A percentile compares a stretch with the other conserved stretches of the same genome.
phyloP scores from a whole-genome alignment of 2,888 invertebrate genomes.

The Drosophila affinis region DNA sequence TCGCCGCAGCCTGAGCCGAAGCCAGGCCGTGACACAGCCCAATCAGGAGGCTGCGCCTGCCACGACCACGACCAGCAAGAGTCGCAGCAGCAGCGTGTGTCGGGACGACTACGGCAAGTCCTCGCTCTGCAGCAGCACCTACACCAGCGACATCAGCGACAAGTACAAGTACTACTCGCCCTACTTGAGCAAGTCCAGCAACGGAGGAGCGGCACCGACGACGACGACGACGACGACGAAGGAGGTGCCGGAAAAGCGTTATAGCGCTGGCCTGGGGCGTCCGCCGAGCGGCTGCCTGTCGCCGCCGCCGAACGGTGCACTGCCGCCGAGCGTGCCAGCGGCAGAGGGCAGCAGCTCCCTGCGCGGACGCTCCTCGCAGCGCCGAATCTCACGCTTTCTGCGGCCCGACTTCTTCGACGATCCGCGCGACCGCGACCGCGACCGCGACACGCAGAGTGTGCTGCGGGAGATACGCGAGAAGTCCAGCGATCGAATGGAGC shows the following conservation, averaged over 20 bases:
- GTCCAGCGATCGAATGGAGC: conserved; percentile 83
- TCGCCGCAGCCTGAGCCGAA: conserved; percentile 67
- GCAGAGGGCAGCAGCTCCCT: conserved; percentile 69
- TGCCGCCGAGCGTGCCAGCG: conserved; percentile 21
- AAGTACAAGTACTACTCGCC: conserved; percentile 83
- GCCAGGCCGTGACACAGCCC: conserved; percentile 46
- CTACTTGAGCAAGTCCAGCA: conserved; percentile 76
- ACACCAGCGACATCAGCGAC: conserved; percentile 81
- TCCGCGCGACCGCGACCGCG: conserved; percentile 87
- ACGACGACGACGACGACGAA: conserved; percentile 33
- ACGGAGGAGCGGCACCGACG: conserved; percentile 30
- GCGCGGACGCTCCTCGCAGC: conserved; percentile 84
- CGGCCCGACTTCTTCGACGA: conserved; percentile 91
- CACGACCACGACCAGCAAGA: conserved; percentile 43
- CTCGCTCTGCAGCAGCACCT: conserved; percentile 68
- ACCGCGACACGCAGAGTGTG: conserved; percentile 88
- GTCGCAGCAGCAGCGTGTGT: conserved; percentile 77
- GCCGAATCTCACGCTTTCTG: conserved; percentile 89
- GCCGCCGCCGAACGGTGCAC: conserved; percentile 45
- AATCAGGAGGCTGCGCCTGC: conserved; percentile 14
- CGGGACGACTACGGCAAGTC: conserved; percentile 79
- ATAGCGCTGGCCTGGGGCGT: conserved; percentile 72
- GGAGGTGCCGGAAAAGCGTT: conserved; percentile 73
- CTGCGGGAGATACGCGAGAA: conserved; percentile 88
- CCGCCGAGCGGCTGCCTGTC: conserved; percentile 81